phyloP scores from a whole-genome alignment of 2,113 vertebrate species.

The Malurus elegans region DNA sequence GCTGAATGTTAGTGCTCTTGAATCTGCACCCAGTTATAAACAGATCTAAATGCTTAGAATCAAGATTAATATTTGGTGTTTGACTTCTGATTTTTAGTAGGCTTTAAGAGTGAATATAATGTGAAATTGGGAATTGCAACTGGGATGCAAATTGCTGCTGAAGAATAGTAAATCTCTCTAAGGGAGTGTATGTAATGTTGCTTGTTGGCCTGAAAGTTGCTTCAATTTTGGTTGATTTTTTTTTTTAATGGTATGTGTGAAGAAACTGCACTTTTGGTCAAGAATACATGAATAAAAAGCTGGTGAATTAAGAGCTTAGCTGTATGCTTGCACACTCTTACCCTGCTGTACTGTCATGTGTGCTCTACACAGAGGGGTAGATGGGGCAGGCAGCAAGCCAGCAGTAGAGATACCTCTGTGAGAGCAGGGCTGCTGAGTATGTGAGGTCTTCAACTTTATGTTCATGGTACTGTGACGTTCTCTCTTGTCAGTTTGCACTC shows the following conservation, averaged over 20 bases:
- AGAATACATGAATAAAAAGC: background rate
- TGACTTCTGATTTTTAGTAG: background rate
- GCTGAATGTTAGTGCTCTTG: background rate
- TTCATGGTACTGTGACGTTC: background rate
- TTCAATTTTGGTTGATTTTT: background rate
- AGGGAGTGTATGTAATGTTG: background rate
- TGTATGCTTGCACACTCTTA: fast-evolving
- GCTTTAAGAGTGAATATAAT: background rate
- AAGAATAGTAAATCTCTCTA: background rate
- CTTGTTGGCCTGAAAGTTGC: background rate
- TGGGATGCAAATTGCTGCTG: background rate
- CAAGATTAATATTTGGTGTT: background rate
- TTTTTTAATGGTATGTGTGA: background rate
- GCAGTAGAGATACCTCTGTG: background rate
- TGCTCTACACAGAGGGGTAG: background rate
- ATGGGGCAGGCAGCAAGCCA: background rate
- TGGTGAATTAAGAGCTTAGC: background rate
- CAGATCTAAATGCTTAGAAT: background rate
- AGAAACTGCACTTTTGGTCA: background rate
- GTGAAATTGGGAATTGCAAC: background rate
- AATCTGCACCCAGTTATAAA: background rate
- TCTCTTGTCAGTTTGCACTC: background rate
- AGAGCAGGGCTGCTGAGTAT: background rate
- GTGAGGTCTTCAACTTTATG: background rate
- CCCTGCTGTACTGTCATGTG: fast-evolving